Percentiles rank a stretch among this genome's conserved stretches.
phyloP scores from a whole-genome alignment of 2,797 vertebrate species.

The Molossus alvarezi region DNA sequence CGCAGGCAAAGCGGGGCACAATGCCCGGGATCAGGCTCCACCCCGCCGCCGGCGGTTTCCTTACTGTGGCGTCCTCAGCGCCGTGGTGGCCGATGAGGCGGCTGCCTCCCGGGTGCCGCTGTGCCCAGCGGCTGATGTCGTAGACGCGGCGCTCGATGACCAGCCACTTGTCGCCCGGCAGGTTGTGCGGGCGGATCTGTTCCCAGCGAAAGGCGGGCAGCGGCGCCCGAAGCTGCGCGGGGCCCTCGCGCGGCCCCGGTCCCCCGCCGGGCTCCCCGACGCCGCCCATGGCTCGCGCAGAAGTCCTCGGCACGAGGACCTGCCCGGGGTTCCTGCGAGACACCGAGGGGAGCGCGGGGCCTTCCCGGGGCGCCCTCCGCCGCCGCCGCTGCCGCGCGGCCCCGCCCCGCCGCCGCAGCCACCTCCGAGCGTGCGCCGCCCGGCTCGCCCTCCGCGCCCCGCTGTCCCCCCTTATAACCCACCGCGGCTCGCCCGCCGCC shows the following conservation, averaged over 20 bases:
- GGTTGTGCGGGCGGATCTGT: constrained; percentile 84
- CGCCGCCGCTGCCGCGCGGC: constrained; percentile 59
- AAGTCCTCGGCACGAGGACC: background rate
- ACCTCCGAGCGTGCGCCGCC: constrained; percentile 73
- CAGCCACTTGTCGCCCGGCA: constrained; percentile 86
- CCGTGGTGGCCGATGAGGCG: constrained; percentile 85
- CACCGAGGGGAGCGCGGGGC: background rate
- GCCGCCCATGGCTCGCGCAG: constrained; percentile 74
- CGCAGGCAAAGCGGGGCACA: background rate
- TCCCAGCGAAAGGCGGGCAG: constrained; percentile 82
- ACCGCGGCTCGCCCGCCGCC: constrained; percentile 64
- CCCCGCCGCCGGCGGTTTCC: background rate
- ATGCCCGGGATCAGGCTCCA: background rate
- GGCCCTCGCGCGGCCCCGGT: constrained; percentile 30
- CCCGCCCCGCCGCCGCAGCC: constrained; percentile 77
- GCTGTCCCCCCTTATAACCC: constrained; percentile 80
- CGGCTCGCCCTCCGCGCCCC: constrained; percentile 66
- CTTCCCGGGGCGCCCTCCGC: background rate
- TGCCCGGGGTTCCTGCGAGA: background rate
- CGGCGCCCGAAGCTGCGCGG: constrained; percentile 65
- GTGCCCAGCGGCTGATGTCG: constrained; percentile 86
- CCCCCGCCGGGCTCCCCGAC: constrained; percentile 57
- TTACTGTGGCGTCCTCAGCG: constrained; percentile 85
- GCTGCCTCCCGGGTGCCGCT: constrained; percentile 85
- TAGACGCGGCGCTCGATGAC: constrained; percentile 86